Evolutionary conservation across 2,888 invertebrate genomes (phyloP), one percentile per base, ranked within the genome.

Genomic region (Stenoptilia bipunctidactyla): DNA sequence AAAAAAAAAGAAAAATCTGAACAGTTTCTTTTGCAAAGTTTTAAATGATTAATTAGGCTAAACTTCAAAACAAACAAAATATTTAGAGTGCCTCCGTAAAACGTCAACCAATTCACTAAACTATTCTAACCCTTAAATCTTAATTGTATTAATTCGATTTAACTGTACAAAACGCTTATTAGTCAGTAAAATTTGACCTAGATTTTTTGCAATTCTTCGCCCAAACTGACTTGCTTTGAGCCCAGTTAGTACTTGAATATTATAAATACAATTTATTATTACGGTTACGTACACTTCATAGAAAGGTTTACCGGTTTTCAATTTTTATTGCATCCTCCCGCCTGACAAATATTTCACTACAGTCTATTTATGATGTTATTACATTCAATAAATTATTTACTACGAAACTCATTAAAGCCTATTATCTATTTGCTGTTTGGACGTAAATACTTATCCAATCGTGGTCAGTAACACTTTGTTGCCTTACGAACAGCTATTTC

Each of bases 151-250:
- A 30, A 13, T 59, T 68, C 65, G 58, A 67, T 66, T 68, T 73
- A 57, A 75, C 80, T 82, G 82, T 83, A 82, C 82, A 82, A 80
- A 80, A 79, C 72, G 73, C 69, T 73, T 75, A 71, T 51, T 62
- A 66, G 61, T 61, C 65, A 67, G 65, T 74, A 74, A 74, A 72
- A 73, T 77, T 80, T 80, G 68, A 66, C 67, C 74, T 79, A 77
- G 63, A 9, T 6, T 13, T 13, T 13, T 6, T 13, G 9, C 13
- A 34, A 30, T 12, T 34, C 14, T 13, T 34, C 13, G 9, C 14
- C 13, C 48, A 53, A 58, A 50, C 53, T 51, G 45, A 50, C 50
- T 63, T 53, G 69, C 75, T 75, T 76, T 62, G 53, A 76, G 76
- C 74, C 69, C 67, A 66, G 12, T 30, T 30, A n/a, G 9, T 12